Evolutionary conservation across 2,888 invertebrate species (phyloP).

Genomic region (Coelinius sp.): DNA sequence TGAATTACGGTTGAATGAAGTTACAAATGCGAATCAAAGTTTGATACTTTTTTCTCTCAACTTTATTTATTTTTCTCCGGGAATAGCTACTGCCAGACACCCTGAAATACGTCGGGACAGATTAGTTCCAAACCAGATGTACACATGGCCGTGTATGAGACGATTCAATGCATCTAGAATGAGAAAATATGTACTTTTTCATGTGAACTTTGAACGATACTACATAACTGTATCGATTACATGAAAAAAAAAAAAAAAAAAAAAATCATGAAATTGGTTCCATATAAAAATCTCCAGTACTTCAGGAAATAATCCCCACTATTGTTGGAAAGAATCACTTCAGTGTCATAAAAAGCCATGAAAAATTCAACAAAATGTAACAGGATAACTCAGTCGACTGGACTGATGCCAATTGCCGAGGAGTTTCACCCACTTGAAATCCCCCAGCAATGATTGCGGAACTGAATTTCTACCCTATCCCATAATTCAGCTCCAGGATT

Average conservation of each 20-base stretch:
- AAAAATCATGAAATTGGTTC: background rate
- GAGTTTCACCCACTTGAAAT: slow-evolving; percentile 22
- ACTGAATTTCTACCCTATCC: slow-evolving; percentile 9
- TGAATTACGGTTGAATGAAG: slow-evolving; percentile 15
- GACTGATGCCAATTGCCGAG: slow-evolving; percentile 16
- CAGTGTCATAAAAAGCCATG: background rate
- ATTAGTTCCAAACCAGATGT: slow-evolving; percentile 19
- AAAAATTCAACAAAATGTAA: slow-evolving; percentile 17
- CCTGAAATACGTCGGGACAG: slow-evolving; percentile 21
- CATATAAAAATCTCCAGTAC: background rate
- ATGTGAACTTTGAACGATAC: too few species aligned
- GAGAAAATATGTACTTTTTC: background rate
- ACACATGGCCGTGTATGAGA: slow-evolving; percentile 7
- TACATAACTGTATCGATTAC: too few species aligned
- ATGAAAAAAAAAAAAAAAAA: background rate
- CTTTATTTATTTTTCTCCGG: slow-evolving; percentile 10
- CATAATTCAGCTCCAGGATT: slow-evolving; percentile 17
- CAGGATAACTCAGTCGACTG: slow-evolving; percentile 8
- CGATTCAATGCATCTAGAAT: slow-evolving; percentile 10
- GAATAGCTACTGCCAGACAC: slow-evolving; percentile 18
- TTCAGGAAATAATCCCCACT: background rate
- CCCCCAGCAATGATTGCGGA: slow-evolving; percentile 8
- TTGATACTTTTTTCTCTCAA: background rate
- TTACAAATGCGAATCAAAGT: slow-evolving; percentile 14
- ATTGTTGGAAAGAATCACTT: background rate